Base-by-base conservation (phyloP, 1,140 invertebrate genomes). In the Cyphomyrmex costatus region DNA sequence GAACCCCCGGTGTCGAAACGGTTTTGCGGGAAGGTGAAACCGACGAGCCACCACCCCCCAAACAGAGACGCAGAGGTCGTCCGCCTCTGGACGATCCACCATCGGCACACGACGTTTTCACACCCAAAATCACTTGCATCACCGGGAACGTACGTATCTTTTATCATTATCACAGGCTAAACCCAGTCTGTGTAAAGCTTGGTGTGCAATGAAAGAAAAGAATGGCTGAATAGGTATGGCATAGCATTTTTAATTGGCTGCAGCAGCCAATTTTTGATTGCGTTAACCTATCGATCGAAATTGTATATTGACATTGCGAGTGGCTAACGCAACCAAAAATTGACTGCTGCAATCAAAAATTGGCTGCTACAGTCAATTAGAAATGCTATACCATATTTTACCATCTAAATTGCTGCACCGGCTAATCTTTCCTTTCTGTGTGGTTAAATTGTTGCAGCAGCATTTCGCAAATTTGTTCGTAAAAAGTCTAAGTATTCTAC, bases 81-180 rank as follows among this genome's bases (percentile, higher is more conserved):
- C 96, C 96, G 1, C 96, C 96, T 33, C 94, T 97, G 87, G 96
- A 97, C 90, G 96, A 96, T 88, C 95, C 95, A 79, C 96, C 96
- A 14, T 95, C 95, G 80, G 91, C 93, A 14, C 95, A 95, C 82
- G 95, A 95, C 63, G 94, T 94, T 33, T 96, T 96, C 66, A 95
- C 95, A 27, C 96, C 96, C 8, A 96, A 96, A 92, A 95, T 96
- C 63, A 94, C 94, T 21, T 95, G 95, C 88, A 94, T 96, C 66
- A 95, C 95, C 16, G 96, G 95, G 87, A 95, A 95, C 91, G 95
- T 94, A 90, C 71, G 93, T n/a, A 33, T 74, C 36, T 65, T 4
- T 60, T 49, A 24, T 68, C 4, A 8, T 8, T 56, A n/a, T 80
- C 30, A n/a, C 46, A 33, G 49, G 12, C 14, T 30, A 21, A 24